Base-by-base conservation (phyloP, 2,888 invertebrate genomes). In the Amphimallon solstitiale region DNA sequence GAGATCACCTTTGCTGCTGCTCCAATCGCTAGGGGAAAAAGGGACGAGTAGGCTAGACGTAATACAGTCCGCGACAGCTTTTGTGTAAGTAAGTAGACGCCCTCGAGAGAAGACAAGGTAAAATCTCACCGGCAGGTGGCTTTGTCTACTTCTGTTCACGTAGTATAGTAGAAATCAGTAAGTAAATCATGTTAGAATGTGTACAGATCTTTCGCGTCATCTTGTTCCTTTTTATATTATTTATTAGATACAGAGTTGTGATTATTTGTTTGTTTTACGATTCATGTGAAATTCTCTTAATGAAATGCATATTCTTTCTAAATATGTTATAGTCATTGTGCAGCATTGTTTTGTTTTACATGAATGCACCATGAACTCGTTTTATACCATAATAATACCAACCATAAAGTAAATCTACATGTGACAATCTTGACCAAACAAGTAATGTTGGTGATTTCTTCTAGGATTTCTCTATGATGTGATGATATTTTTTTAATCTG, bases 141-240 rank as follows among this genome's bases (percentile, higher is more conserved):
- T 75, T 75, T 74, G 75, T 74, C 72, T 74, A 69, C 72, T 68
- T 71, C 29, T 5, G 5, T 29, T 7, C 29, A 29, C 9, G 67
- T 70, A 68, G 71, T 73, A 73, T 68, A 74, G 71, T 74, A 73
- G 73, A 71, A 74, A 75, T 75, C 75, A 75, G 76, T 76, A 74
- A 76, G 74, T 75, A 75, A 75, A 75, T 75, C 75, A 74, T 72
- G 75, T 75, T 75, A 75, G 71, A 37, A 72, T 67, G 62, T 69
- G 72, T 70, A 72, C 71, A 73, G 69, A 71, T 70, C 71, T 71
- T 70, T 71, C 68, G 65, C 63, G 21, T 67, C 52, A 49, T 54
- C 15, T 45, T 68, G 68, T 67, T 71, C 72, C 35, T 72, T 70
- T 71, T 71, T 70, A 70, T 71, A 68, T 70, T 70, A 71, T 72